Evolutionary conservation across 2,113 vertebrate genomes (phyloP).

Genomic region (Capreolus pygargus): DNA sequence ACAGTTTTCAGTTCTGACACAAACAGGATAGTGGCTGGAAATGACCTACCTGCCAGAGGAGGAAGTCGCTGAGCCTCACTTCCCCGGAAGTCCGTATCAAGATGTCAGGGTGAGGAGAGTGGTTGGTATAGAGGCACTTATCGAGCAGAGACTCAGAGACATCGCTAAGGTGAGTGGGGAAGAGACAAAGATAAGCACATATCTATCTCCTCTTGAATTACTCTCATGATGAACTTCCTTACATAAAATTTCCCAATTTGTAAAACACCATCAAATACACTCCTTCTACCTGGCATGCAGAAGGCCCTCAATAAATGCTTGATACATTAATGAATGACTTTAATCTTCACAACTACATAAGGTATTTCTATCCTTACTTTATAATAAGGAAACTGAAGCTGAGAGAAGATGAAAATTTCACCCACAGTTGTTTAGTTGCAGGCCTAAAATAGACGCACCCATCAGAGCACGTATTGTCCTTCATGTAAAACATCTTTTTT

Average conservation of each 20-base stretch:
- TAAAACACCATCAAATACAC: background rate
- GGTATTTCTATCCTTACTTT: background rate
- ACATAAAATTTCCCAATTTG: background rate
- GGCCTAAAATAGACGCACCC: background rate
- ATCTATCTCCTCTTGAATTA: background rate
- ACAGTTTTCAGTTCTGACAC: background rate
- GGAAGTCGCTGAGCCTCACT: conserved; percentile 96
- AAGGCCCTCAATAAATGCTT: background rate
- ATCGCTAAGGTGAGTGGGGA: conserved; percentile 82
- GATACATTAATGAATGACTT: conserved; percentile 29
- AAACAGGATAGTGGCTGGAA: background rate
- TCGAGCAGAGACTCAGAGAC: conserved; percentile 92
- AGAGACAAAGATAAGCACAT: conserved; percentile 58
- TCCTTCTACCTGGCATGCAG: background rate
- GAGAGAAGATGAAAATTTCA: background rate
- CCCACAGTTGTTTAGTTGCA: background rate
- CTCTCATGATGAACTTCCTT: background rate
- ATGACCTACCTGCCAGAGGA: conserved; percentile 95
- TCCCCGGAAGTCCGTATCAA: conserved; percentile 98
- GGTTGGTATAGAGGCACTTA: conserved; percentile 94
- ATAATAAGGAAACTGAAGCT: background rate
- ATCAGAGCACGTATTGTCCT: background rate
- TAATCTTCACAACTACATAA: background rate
- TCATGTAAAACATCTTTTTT: background rate
- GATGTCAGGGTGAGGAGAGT: conserved; percentile 94